Conservation (phyloP, 2,113 vertebrate genomes). For the Microcebus murinus region DNA sequence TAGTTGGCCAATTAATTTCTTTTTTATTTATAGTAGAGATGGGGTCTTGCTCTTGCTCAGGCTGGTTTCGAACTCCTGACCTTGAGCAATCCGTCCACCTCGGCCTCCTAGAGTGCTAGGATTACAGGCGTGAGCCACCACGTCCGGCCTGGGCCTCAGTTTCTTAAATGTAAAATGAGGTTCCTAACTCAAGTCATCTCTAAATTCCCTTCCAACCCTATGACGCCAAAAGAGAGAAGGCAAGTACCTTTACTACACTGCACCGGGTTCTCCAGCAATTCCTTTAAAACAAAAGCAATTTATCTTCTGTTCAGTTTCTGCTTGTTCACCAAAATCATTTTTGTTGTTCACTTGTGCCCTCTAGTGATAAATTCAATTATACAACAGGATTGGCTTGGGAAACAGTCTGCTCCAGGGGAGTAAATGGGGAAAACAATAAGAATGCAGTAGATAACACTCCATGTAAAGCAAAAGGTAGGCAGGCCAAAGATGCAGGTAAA, state of each 20-base stretch:
- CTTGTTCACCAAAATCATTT: background rate
- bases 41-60: no score
- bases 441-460: background rate
- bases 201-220: background rate
- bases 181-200: background rate
- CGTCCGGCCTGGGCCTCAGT: background rate
- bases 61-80: no score
- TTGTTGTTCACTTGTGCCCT: slow-evolving; percentile 54
- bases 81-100: no score
- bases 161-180: background rate
- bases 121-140: no score
- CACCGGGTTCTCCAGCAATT: background rate
- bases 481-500: background rate
- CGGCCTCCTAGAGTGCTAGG: no score
- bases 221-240: background rate
- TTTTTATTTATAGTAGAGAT: no score
- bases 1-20: no score
- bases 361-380: slow-evolving; percentile 59
- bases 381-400: background rate
- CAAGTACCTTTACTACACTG: background rate
- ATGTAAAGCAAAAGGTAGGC: background rate
- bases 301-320: background rate
- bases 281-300: background rate
- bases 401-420: background rate
- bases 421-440: background rate